Base-by-base conservation (phyloP, 2,797 vertebrate genomes). In the Macropus fuliginosus region DNA sequence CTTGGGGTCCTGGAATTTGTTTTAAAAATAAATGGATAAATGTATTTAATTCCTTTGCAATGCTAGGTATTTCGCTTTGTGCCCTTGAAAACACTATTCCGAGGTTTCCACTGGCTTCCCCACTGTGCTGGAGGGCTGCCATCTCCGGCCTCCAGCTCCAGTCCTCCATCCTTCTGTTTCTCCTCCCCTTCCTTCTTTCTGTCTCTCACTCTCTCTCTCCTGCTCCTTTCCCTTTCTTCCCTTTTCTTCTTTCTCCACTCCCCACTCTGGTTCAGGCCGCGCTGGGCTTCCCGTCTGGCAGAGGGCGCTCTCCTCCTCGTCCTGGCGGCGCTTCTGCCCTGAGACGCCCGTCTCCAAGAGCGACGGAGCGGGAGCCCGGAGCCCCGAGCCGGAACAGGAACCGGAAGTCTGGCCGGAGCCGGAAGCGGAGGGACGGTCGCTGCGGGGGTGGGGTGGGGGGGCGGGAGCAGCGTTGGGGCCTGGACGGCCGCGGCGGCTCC, bases 151-250 rank as follows among this genome's bases (percentile, higher is more conserved):
- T 46, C 46, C 46, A 46, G 46, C 46, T 46, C 46, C 46, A 46
- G 46, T 46, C 46, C 52, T 52, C 52, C 52, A 0, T 6, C 6
- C 52, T 52, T 52, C 4, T 4, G 50, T 5, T 52, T n/a, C 16
- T 8, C 16, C n/a, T 40, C 1, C 66, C 3, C 4, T 6, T 34
- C 12, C n/a, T 4, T 0, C 34, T n/a, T 13, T n/a, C 5, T n/a
- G n/a, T 40, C 2, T 12, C 10, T 31, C 11, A 10, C 56, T 57
- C 28, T 10, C 56, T 59, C 28, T 66, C 62, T 66, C 34, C 62
- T n/a, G 29, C 16, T 40, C n/a, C 18, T 74, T 62, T 81, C 74
- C 29, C n/a, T 40, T 40, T 40, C n/a, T 81, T 46, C 5, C 40
- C 5, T 46, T 27, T 18, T 81, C 40, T 3, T 8, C 74, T 13